Conservation (phyloP, 2,797 vertebrate species). For the Gila robusta region DNA sequence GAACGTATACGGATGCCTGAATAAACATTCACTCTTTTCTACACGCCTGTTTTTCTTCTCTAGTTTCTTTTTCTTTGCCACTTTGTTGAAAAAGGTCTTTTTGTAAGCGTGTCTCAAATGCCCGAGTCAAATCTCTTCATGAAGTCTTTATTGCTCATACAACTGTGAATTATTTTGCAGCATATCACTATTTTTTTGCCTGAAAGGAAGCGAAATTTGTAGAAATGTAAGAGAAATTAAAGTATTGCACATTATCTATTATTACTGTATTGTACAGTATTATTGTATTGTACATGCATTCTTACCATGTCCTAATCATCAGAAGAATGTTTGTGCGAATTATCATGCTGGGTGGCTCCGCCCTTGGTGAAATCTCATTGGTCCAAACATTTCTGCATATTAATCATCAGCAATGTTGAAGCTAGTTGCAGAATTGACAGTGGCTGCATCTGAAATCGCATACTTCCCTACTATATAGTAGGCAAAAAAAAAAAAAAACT, state of each 20-base stretch:
- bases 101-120: background rate
- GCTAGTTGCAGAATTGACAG: no score
- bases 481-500: no score
- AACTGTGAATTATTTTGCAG: background rate
- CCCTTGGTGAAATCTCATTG: constrained; percentile 1
- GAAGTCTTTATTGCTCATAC: background rate
- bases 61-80: constrained; percentile 41
- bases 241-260: background rate
- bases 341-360: background rate
- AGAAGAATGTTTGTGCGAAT: background rate
- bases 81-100: constrained; percentile 49
- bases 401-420: no score
- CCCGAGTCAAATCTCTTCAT: background rate
- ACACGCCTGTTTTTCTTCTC: constrained; percentile 64
- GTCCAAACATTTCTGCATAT: background rate
- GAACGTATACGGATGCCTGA: background rate
- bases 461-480: no score
- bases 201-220: background rate
- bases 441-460: no score
- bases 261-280: no score
- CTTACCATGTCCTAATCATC: background rate
- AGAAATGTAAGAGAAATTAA: background rate
- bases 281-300: background rate
- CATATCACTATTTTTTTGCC: background rate
- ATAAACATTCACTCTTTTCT: constrained; percentile 69